Evolutionary conservation across 2,113 vertebrate genomes (phyloP).

Genomic region (Lanius ludovicianus): DNA sequence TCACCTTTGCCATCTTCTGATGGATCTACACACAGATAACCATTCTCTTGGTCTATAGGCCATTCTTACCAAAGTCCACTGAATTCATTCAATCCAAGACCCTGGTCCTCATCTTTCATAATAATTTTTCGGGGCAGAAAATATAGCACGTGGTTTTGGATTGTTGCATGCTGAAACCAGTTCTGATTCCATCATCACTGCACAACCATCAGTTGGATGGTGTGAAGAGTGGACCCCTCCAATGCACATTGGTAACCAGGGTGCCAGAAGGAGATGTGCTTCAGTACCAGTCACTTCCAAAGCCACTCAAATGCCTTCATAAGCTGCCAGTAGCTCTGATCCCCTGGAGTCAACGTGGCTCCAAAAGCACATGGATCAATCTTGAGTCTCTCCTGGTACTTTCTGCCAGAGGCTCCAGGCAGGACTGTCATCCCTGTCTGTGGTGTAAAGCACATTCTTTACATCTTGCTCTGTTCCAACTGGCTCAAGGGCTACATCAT

Average conservation of each 20-base stretch:
- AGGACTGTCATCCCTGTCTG: background rate
- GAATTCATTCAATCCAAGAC: background rate
- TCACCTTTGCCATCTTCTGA: background rate
- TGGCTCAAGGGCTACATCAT: background rate
- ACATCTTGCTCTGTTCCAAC: background rate
- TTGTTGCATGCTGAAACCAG: background rate
- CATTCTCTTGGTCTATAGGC: background rate
- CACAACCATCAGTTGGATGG: background rate
- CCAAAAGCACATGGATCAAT: background rate
- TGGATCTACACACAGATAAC: background rate
- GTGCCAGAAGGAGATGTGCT: background rate
- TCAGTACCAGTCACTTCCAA: background rate
- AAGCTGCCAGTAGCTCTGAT: background rate
- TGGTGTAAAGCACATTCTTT: background rate
- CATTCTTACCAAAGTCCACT: background rate
- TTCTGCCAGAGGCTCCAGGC: background rate
- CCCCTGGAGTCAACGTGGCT: background rate
- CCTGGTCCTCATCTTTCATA: background rate
- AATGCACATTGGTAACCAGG: rapidly evolving
- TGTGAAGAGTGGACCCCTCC: background rate
- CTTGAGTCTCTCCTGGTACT: background rate
- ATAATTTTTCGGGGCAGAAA: background rate
- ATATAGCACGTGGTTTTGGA: background rate
- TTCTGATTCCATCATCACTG: background rate
- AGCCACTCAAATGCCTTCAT: background rate